Base-by-base conservation (phyloP, 2,113 vertebrate species). In the Gasterosteus nipponicus region DNA sequence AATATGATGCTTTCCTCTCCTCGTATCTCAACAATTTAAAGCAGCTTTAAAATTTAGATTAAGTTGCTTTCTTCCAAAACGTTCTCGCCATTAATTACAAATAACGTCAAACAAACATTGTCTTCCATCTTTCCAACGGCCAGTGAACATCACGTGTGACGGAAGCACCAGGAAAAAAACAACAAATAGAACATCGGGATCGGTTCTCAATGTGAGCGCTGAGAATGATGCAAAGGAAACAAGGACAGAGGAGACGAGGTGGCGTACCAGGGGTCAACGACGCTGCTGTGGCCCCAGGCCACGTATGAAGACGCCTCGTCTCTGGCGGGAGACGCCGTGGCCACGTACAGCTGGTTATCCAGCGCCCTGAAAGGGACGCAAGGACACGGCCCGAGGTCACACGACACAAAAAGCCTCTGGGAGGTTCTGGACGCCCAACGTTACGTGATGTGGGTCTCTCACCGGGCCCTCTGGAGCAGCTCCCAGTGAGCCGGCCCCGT, bases 401-500 rank as follows among this genome's bases (percentile, higher is more conserved):
- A n/a, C 10, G 47, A 51, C 47, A 19, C 1, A 0, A 18, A 8
- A 6, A 7, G 16, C 46, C 16, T 47, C 6, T 18, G 7, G 46
- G 46, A 47, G 5, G 44, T 1, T 6, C 1, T 46, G 15, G 16
- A 46, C 16, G 15, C 42, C 11, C 4, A 14, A 44, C 9, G 10
- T 8, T 8, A 41, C 9, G 39, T 41, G 39, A 10, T 41, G 4
- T 41, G 15, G 47, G 47, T 3, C 56, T 68, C 95, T 94, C 87
- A 99, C 98, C 98, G 88, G 10, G 91, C 96, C 83, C 97, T 95
- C 87, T 99, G 98, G 4, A 99, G 92, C 54, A 99, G 90, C 81
- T 99, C 98, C 98, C 98, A 99, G 54, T 99, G 98, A 66, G 96
- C 97, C 2, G 98, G 97, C 46, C 98, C 98, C 0, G 98, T 99